Evolutionary conservation across 2,113 vertebrate genomes (phyloP).

Genomic region (Vidua chalybeata): DNA sequence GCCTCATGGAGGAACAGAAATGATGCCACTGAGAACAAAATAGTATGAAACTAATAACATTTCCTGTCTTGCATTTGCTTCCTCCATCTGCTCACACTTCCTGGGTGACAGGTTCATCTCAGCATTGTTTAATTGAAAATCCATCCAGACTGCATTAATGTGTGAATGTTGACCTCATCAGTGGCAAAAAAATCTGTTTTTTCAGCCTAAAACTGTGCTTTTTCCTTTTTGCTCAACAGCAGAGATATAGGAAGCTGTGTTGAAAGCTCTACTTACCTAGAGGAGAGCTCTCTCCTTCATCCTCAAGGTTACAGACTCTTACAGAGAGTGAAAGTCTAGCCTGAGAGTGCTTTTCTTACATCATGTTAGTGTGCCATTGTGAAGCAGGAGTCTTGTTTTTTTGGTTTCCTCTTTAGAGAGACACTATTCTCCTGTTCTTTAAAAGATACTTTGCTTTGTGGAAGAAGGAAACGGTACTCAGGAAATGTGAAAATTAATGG

Average conservation of each 20-base stretch:
- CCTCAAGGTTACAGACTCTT: background rate
- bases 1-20: background rate
- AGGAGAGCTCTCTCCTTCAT: fast-evolving
- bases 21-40: background rate
- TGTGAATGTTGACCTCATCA: background rate
- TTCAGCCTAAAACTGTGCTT: background rate
- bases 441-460: background rate
- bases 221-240: background rate
- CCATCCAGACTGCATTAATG: background rate
- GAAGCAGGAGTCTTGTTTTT: background rate
- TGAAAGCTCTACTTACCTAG: background rate
- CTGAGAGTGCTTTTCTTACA: background rate
- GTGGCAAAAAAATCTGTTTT: background rate
- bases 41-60: background rate
- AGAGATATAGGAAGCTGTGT: background rate
- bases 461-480: background rate
- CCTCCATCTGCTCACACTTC: background rate
- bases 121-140: background rate
- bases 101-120: background rate
- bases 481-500: background rate
- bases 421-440: background rate
- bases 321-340: background rate
- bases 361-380: background rate
- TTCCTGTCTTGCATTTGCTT: background rate
- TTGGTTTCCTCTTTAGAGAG: background rate